A percentile compares a stretch with the other conserved stretches of the same genome.
Conservation (phyloP, 92 coral and sea anemone species). For the Zoanthus sansibaricus region DNA sequence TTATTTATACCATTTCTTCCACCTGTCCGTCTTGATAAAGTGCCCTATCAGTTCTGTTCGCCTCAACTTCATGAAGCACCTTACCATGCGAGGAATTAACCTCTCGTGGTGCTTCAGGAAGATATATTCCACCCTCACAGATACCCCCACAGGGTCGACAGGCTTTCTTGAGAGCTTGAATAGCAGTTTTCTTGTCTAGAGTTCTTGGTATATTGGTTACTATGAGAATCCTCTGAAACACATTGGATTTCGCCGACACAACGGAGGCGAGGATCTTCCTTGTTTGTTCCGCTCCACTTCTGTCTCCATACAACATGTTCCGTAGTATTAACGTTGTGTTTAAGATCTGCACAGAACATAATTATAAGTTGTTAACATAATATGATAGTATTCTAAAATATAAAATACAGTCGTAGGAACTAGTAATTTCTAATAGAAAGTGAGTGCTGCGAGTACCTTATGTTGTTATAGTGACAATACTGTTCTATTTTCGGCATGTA, state of each 20-base stretch:
- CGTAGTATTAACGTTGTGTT: slow-evolving; percentile 71
- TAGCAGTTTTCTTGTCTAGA: slow-evolving; percentile 70
- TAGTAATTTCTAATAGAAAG: too few relatives aligned
- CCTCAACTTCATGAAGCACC: neutral
- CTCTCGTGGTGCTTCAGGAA: slow-evolving; percentile 65
- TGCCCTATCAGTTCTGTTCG: slow-evolving; percentile 17
- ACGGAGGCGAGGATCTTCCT: slow-evolving; percentile 81
- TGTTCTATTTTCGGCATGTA: too few relatives aligned
- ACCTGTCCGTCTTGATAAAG: neutral
- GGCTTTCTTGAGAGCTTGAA: slow-evolving; percentile 84
- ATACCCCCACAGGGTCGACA: slow-evolving; percentile 93
- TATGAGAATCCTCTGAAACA: slow-evolving; percentile 84
- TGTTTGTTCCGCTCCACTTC: slow-evolving; percentile 60
- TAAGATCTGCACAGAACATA: slow-evolving; percentile 18
- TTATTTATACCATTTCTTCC: neutral
- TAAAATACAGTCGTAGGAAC: neutral
- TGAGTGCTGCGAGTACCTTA: too few relatives aligned
- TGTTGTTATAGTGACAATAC: too few relatives aligned
- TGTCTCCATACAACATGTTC: slow-evolving; percentile 74
- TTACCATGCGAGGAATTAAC: neutral
- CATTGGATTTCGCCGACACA: slow-evolving; percentile 71
- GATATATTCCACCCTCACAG: slow-evolving; percentile 62
- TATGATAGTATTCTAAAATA: neutral
- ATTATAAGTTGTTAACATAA: neutral
- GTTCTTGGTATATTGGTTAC: slow-evolving; percentile 86